These are phyloP conservation scores for Paratilapia polleni DNA, from an alignment of 2,113 vertebrate genomes.

Conservation along the genomic window DNA sequence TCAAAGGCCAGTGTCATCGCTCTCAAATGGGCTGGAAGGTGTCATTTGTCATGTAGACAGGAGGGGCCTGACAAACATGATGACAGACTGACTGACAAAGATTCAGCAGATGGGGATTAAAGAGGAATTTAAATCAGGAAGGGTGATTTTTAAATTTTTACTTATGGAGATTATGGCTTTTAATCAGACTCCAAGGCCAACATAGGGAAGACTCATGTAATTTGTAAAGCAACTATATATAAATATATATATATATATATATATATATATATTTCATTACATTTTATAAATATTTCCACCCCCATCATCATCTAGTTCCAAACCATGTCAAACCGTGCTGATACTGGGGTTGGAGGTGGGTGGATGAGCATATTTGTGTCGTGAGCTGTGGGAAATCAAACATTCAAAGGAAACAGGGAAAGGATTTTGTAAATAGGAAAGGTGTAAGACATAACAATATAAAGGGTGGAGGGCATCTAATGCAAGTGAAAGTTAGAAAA, in stretches of 20 bases:
- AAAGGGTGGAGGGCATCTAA: background rate
- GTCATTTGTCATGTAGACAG: background rate
- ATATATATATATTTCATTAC: background rate
- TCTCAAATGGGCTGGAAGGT: background rate
- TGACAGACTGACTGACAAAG: background rate
- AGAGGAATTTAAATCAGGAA: background rate
- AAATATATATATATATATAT: too few species aligned
- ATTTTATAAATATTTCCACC: background rate
- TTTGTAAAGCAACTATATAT: background rate
- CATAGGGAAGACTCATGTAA: too few species aligned
- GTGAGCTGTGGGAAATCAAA: background rate
- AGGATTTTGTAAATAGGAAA: background rate
- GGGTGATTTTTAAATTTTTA: background rate
- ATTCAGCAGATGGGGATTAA: background rate
- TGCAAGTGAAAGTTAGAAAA: accelerated
- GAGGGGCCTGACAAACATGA: background rate
- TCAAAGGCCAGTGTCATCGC: background rate
- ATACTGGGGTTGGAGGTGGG: background rate
- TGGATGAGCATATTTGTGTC: background rate
- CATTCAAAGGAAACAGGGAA: accelerated
- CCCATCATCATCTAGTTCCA: accelerated
- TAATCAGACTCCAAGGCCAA: too few species aligned
- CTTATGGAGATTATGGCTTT: background rate
- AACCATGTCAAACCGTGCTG: too few species aligned
- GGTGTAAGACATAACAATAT: background rate